These are phyloP conservation scores for Diadumene lineata DNA, from an alignment of 92 coral and sea anemone species.

Conservation along the genomic window DNA sequence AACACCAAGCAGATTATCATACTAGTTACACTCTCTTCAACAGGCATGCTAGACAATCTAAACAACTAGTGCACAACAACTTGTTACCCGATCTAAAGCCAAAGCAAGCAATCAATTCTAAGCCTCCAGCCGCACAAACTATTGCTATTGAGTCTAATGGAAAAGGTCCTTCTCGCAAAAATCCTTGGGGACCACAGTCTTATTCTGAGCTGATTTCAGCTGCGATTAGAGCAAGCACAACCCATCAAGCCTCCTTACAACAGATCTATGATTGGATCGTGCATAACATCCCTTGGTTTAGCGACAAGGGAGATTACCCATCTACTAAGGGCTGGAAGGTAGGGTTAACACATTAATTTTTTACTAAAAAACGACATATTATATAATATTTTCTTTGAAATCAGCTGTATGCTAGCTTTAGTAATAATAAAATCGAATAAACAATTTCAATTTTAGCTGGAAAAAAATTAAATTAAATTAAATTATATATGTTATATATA, in stretches of 20 bases:
- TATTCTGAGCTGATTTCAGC: conserved; percentile 75
- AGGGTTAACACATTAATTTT: background rate
- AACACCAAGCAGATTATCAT: too few species aligned
- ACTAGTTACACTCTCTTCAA: too few species aligned
- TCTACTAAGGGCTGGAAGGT: conserved; percentile 91
- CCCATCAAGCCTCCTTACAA: conserved; percentile 59
- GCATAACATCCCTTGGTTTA: conserved; percentile 66
- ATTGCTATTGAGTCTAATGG: background rate
- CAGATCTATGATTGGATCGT: conserved; percentile 82
- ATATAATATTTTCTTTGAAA: background rate
- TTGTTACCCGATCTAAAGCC: background rate
- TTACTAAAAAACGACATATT: background rate
- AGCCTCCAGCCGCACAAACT: background rate
- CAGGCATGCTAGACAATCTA: background rate
- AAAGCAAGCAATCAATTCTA: background rate
- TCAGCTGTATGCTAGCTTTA: background rate
- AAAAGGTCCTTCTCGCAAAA: conserved; percentile 7
- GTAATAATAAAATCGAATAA: background rate
- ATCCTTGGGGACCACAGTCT: conserved; percentile 81
- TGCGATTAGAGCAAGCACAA: conserved; percentile 58
- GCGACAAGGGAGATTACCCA: conserved; percentile 63
- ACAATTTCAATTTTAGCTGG: background rate
- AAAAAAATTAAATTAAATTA: background rate
- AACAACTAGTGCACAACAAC: background rate
- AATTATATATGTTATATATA: too few species aligned